Evolutionary conservation across 35 echinoderm and acorn worm genomes (phyloP), one percentile per base, ranked within the genome.

Genomic region (Patiria miniata): DNA sequence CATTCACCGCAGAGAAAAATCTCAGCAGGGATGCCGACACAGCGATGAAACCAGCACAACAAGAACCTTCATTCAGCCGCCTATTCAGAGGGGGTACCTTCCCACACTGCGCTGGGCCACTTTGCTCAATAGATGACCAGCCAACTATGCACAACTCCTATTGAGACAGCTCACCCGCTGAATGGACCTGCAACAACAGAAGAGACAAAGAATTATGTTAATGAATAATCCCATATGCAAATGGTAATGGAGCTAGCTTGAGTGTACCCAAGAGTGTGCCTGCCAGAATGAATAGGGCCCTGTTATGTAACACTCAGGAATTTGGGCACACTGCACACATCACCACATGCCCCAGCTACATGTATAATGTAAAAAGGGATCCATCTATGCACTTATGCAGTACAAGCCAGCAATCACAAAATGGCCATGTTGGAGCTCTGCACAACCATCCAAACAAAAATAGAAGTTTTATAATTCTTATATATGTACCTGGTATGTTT

Each of bases 131-230:
- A 34, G 65, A 36, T 73, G 65, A 30, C 65, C 26, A 73, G 26
- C 3, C 29, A 0, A 15, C 65, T 73, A 73, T 73, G 65, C 65
- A 73, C 65, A 73, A 73, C 26, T 14, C 26, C 29, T 34, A 32
- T 73, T 73, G 34, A 73, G 26, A 32, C 65, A 26, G 23, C 26
- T 30, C 65, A 73, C 65, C 26, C 26, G 29, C 65, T 73, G 65
- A 73, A 73, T 36, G 29, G 34, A 73, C 65, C 65, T 73, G 65
- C 65, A 73, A 73, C 65, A 73, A 73, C 65, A 73, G 65, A 73
- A 73, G 65, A 73, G 65, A 73, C 65, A 73, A 73, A 73, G 65
- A 73, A 73, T 73, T 73, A 73, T 73, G 65, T 73, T 73, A 73
- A 73, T 73, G 65, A 73, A 34, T 73, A 73, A 73, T 73, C 65